These are phyloP conservation scores for Nomada ruficornis DNA, from an alignment of 2,888 invertebrate species.

Conservation along the genomic window DNA sequence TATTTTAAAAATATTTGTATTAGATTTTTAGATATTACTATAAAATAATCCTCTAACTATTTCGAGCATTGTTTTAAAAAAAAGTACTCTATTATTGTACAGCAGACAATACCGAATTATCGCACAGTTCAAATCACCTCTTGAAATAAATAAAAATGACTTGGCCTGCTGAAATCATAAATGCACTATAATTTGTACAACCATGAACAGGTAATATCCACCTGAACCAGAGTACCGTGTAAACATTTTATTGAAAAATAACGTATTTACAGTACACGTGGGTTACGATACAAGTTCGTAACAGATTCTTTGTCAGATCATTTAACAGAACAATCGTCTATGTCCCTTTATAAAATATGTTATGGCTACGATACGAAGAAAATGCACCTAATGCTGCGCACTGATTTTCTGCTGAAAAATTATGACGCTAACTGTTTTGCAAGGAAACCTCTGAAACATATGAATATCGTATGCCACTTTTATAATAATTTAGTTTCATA, in stretches of 20 bases:
- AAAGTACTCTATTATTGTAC: neutral
- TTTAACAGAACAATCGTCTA: neutral
- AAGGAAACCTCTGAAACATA: constrained; percentile 75
- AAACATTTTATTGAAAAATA: constrained; percentile 18
- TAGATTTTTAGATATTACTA: neutral
- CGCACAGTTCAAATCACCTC: neutral
- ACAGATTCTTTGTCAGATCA: neutral
- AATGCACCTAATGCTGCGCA: constrained; percentile 6
- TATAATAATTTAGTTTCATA: neutral
- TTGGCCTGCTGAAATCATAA: constrained; percentile 16
- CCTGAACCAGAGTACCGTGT: neutral
- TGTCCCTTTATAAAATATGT: neutral
- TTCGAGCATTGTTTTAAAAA: neutral
- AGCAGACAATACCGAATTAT: neutral
- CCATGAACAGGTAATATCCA: neutral
- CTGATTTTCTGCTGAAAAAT: constrained; percentile 27
- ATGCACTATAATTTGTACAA: constrained; percentile 14
- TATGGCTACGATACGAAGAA: neutral
- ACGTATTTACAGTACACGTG: neutral
- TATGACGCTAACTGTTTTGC: constrained; percentile 61
- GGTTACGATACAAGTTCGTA: neutral
- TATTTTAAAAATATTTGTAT: neutral
- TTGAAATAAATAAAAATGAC: neutral
- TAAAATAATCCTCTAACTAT: neutral
- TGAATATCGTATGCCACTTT: constrained; percentile 39